Conservation (phyloP, 2,888 invertebrate genomes). For the Tiphia femorata region DNA sequence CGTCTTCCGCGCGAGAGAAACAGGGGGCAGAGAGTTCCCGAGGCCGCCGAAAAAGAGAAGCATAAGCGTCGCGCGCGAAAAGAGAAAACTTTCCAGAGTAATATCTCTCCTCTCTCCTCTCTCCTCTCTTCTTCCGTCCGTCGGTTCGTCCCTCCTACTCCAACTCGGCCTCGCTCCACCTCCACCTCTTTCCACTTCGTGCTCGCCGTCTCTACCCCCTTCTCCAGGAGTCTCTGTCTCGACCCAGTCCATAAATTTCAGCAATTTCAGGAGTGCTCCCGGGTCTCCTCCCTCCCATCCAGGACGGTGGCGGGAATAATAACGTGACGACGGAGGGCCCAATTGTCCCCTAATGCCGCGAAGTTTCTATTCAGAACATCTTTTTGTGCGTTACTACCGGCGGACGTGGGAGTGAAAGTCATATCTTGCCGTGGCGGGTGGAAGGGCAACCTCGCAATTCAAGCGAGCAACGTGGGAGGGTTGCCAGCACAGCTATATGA, state of each 20-base stretch:
- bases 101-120: conserved; percentile 21
- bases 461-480: conserved; percentile 48
- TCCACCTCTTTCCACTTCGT: conserved; percentile 4
- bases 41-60: conserved; percentile 20
- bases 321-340: conserved; percentile 57
- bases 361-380: conserved; percentile 58
- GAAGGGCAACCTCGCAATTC: conserved; percentile 52
- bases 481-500: conserved; percentile 53
- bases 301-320: conserved; percentile 51
- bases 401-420: conserved; percentile 54
- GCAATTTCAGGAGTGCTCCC: conserved; percentile 54
- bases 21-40: conserved; percentile 8
- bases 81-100: conserved; percentile 43
- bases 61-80: conserved; percentile 31
- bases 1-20: conserved; percentile 21
- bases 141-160: background rate
- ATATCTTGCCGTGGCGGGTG: conserved; percentile 44
- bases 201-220: background rate
- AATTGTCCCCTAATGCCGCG: conserved; percentile 60
- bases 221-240: conserved; percentile 2
- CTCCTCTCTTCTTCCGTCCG: conserved; percentile 4
- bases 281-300: conserved; percentile 13
- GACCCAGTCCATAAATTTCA: conserved; percentile 52
- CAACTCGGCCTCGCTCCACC: too few species aligned
- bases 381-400: conserved; percentile 55